These are phyloP conservation scores for Sinopyrophorus schimmeli DNA, from an alignment of 2,888 invertebrate genomes.

Conservation along the genomic window DNA sequence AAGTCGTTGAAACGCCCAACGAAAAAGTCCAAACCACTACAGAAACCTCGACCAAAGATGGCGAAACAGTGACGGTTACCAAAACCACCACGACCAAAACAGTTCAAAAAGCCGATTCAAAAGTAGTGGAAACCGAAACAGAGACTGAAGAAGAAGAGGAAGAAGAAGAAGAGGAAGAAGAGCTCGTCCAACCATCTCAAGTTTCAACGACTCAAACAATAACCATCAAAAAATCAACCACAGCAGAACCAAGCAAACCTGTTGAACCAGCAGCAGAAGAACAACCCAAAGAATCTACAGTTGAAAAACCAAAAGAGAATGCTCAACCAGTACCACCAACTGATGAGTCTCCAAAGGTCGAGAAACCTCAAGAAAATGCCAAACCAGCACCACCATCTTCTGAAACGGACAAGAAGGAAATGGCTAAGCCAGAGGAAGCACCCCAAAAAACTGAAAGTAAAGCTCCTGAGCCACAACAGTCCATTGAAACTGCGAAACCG, in stretches of 20 bases:
- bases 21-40: not conserved
- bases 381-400: not conserved
- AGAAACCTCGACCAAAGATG: not conserved
- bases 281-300: too few relatives aligned
- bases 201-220: too few relatives aligned
- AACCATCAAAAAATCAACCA: too few relatives aligned
- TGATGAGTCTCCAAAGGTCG: not conserved
- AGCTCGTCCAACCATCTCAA: too few relatives aligned
- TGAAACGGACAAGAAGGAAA: not conserved
- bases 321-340: not conserved
- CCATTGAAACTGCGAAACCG: not conserved
- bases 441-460: not conserved
- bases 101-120: too few relatives aligned
- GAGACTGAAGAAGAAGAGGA: too few relatives aligned
- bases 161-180: too few relatives aligned
- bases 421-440: not conserved
- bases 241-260: not conserved
- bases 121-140: too few relatives aligned
- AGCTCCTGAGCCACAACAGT: not conserved
- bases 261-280: not conserved
- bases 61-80: too few relatives aligned
- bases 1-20: not conserved
- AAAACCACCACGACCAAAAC: too few relatives aligned
- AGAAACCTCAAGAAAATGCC: not conserved
- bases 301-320: slow-evolving; percentile 1